Percentiles rank a stretch among this genome's conserved stretches.
Evolutionary conservation across 2,888 invertebrate species (phyloP).

Genomic region (Tridacna gigas): DNA sequence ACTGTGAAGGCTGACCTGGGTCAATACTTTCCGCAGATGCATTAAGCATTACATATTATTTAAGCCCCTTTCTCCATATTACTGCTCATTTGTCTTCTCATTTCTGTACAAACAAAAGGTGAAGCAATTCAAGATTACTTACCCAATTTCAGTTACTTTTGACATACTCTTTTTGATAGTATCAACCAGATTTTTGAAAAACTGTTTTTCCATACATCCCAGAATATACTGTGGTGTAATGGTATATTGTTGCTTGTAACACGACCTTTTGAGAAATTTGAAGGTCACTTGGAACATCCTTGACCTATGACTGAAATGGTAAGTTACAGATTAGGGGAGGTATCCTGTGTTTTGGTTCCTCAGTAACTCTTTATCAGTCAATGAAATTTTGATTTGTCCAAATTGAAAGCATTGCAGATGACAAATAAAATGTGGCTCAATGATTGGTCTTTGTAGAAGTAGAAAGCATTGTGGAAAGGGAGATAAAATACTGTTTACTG

Average conservation of each 20-base stretch:
- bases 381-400: not conserved
- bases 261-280: constrained; percentile 90
- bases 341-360: not conserved
- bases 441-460: too few species aligned
- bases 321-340: not conserved
- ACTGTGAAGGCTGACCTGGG: not conserved
- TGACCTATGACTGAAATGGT: constrained; percentile 80
- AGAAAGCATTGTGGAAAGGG: too few species aligned
- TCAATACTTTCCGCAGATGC: not conserved
- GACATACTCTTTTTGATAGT: constrained; percentile 71
- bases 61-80: not conserved
- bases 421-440: too few species aligned
- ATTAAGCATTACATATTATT: not conserved
- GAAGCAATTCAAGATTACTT: not conserved
- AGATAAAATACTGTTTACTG: too few species aligned
- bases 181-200: constrained; percentile 78
- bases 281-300: constrained; percentile 90
- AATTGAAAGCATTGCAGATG: too few species aligned
- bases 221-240: constrained; percentile 90
- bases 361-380: not conserved
- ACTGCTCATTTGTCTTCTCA: not conserved
- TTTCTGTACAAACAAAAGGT: not conserved
- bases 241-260: constrained; percentile 89
- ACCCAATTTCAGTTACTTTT: constrained; percentile 27
- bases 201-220: constrained; percentile 89